Base-by-base conservation (phyloP, 2,113 vertebrate species). In the Phylloscopus trochilus region DNA sequence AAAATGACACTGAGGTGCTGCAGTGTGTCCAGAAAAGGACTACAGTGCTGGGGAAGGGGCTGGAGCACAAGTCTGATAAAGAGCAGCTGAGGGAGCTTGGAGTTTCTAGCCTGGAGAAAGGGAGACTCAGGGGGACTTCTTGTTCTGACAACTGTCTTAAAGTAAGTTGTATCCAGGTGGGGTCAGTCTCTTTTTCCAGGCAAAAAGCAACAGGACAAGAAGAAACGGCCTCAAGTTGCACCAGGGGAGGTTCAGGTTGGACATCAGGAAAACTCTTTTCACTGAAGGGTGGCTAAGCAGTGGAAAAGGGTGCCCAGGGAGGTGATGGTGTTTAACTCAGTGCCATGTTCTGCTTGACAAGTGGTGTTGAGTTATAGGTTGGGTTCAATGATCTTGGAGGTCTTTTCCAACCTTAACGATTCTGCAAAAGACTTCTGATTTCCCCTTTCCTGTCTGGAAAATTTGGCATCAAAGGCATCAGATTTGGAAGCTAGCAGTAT, bases 351-450 rank as follows among this genome's bases (percentile, higher is more conserved):
- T 19, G 43, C 18, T 11, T 9, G 31, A 23, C 35, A 69, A 23
- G n/a, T 15, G 19, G 10, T 15, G 15, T 7, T 3, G 2, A 6
- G 7, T 26, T 23, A 18, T 3, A 26, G 20, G 6, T 7, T 7
- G 41, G 46, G 6, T n/a, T 55, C 17, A 1, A 23, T 13, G 11
- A 35, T 6, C 13, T 39, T 26, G 24, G n/a, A 55, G 6, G 11
- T 47, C 14, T 55, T 82, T 47, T 31, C 30, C 41, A 83, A 23
- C 18, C 14, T 26, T 27, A 41, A 35, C 8, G 3, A 35, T 43
- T 43, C 26, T 15, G 0, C 19, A 14, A 69, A 49, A 83, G 10
- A 15, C 13, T 44, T 43, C 21, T 6, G 6, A 33, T n/a, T 76
- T 89, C 11, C 27, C 6, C 4, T 30, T 70, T n/a, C 10, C 33